Evolutionary conservation across 2,113 vertebrate species (phyloP).

Genomic region (Rhizomys pruinosus): DNA sequence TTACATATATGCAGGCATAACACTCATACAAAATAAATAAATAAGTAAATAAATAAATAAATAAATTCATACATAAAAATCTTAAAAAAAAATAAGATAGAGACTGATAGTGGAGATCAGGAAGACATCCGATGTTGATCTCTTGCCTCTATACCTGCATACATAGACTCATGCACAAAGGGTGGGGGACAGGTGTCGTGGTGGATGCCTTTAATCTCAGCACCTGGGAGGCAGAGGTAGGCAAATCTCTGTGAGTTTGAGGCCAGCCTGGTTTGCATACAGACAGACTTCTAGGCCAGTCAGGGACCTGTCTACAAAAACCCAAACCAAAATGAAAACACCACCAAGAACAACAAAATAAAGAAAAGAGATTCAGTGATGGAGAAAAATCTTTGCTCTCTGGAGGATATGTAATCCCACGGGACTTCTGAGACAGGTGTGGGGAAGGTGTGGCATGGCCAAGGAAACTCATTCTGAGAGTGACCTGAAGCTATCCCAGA

Average conservation of each 20-base stretch:
- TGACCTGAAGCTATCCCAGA: not conserved
- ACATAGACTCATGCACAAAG: no score
- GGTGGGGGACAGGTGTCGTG: no score
- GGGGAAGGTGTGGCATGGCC: not conserved
- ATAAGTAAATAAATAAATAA: no score
- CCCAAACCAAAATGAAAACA: no score
- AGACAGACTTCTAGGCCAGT: no score
- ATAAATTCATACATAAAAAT: not conserved
- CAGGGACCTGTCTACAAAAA: no score
- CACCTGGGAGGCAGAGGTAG: no score
- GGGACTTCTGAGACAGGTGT: not conserved
- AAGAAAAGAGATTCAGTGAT: no score
- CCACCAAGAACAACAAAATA: not conserved
- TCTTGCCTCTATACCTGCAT: not conserved
- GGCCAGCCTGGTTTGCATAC: no score
- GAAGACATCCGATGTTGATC: not conserved
- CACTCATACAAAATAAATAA: no score
- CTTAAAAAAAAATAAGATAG: not conserved
- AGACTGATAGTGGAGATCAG: not conserved
- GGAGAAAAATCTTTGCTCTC: not conserved
- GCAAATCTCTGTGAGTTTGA: no score
- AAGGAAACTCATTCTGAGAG: not conserved
- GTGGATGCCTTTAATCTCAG: no score
- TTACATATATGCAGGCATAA: not conserved
- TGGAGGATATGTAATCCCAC: accelerated